Conservation (phyloP, 2,888 invertebrate species). For the Cylloceria caligata region DNA sequence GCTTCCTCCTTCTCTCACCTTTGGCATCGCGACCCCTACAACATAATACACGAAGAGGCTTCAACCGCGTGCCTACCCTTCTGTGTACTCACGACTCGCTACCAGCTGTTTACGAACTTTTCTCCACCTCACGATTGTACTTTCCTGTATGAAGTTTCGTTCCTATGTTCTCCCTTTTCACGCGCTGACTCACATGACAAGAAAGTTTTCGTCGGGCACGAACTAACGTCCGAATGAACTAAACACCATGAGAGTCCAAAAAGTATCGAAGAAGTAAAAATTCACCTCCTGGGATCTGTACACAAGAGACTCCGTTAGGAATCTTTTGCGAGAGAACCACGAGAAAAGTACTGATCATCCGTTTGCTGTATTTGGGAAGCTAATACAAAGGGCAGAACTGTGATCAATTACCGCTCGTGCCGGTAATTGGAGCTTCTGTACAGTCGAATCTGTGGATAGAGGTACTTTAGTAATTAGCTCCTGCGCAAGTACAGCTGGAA, state of each 20-base stretch:
- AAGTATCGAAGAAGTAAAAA: conserved; percentile 1
- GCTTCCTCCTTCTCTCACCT: neutral
- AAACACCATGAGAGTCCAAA: neutral
- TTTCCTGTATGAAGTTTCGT: conserved; percentile 2
- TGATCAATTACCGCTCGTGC: no score
- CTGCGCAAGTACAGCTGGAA: no score
- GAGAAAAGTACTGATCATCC: neutral
- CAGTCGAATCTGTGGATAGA: no score
- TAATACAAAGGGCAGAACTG: no score
- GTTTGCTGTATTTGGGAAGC: no score
- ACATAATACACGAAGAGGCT: neutral
- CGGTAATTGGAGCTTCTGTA: no score
- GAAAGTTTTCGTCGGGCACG: conserved; percentile 9
- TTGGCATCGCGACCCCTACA: neutral
- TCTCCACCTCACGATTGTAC: neutral
- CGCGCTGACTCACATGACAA: neutral
- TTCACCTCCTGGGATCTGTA: neutral
- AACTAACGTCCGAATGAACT: neutral
- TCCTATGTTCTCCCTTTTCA: conserved; percentile 1
- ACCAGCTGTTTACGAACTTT: conserved; percentile 18
- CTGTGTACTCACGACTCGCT: conserved; percentile 12
- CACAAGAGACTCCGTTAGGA: conserved; percentile 18
- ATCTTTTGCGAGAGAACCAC: neutral
- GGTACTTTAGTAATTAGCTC: no score
- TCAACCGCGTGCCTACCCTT: neutral